Evolutionary conservation across 2,113 vertebrate genomes (phyloP).

Genomic region (Gracilinanus agilis): DNA sequence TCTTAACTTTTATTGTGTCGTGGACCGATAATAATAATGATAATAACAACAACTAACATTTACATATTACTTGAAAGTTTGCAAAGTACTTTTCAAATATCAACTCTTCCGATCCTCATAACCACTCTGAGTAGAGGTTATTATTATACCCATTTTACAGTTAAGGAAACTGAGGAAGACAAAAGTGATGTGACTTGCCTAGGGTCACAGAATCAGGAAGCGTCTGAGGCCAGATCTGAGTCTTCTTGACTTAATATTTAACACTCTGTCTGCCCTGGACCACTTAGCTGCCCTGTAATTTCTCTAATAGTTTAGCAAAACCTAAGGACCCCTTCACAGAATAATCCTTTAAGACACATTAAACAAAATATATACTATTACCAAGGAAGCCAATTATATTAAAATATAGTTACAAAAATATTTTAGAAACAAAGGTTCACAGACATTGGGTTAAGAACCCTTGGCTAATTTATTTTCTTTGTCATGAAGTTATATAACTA

Average conservation of each 20-base stretch:
- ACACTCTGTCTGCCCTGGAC: neutral
- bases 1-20: neutral
- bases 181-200: neutral
- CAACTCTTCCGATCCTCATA: neutral
- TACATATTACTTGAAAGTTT: neutral
- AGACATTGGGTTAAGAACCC: neutral
- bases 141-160: neutral
- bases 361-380: neutral
- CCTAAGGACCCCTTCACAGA: neutral
- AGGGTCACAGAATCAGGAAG: neutral
- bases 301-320: neutral
- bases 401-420: neutral
- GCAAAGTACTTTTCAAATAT: neutral
- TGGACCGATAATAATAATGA: neutral
- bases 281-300: neutral
- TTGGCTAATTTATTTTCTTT: neutral
- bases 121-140: neutral
- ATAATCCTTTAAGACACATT: neutral
- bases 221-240: neutral
- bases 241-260: neutral
- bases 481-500: no score
- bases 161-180: neutral
- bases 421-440: neutral
- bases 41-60: neutral
- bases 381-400: neutral